Evolutionary conservation across 1,140 invertebrate genomes (phyloP).

Genomic region (Bicyclus anynana): DNA sequence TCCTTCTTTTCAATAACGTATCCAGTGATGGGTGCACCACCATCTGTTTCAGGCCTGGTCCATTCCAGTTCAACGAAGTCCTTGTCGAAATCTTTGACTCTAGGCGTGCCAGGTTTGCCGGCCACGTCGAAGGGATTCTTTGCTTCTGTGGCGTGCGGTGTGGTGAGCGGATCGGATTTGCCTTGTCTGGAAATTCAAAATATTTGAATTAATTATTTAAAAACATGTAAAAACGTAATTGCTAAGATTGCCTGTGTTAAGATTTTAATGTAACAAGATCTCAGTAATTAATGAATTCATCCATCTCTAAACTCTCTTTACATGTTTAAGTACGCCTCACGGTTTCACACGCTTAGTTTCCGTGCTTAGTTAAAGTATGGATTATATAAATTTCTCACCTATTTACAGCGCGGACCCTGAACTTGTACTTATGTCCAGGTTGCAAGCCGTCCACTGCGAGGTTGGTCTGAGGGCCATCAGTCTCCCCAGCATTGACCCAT

Average conservation of each 20-base stretch:
- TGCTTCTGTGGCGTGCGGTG: conserved; percentile 93
- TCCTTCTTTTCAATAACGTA: conserved; percentile 98
- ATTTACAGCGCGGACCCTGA: conserved; percentile 96
- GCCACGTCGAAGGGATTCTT: conserved; percentile 97
- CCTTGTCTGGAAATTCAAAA: conserved; percentile 81
- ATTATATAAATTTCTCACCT: conserved; percentile 63
- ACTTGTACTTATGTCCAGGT: conserved; percentile 97
- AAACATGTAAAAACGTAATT: not conserved
- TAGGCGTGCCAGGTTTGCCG: conserved; percentile 82
- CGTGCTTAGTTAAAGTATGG: too few species aligned
- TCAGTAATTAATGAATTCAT: too few species aligned
- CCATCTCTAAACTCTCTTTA: too few species aligned
- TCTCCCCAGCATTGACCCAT: conserved; percentile 96
- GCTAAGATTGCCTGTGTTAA: too few species aligned
- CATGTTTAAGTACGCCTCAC: too few species aligned
- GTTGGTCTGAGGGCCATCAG: conserved; percentile 85
- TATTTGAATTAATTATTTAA: not conserved
- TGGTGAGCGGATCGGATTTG: conserved; percentile 94
- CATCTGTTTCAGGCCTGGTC: conserved; percentile 90
- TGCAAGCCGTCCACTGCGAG: conserved; percentile 87
- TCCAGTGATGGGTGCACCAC: conserved; percentile 92
- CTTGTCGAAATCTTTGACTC: conserved; percentile 93
- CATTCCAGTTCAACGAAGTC: conserved; percentile 98
- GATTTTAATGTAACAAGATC: too few species aligned
- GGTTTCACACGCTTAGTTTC: too few species aligned